phyloP scores from a whole-genome alignment of 2,113 vertebrate species.

The Nibea coibor region DNA sequence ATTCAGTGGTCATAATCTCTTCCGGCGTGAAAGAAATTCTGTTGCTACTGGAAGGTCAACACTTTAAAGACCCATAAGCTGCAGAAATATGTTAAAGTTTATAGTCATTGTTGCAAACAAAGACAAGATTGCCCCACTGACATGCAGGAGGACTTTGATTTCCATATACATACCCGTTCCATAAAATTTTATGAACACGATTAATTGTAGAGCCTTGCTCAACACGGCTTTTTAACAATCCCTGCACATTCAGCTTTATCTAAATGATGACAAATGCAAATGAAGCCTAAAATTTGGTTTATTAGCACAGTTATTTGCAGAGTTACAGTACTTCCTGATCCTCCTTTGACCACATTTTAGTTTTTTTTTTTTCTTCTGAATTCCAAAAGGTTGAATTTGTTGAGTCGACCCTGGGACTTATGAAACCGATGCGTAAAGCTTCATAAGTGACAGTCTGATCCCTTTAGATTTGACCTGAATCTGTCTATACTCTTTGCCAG shows the following conservation, averaged over 20 bases:
- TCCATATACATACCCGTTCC: background rate
- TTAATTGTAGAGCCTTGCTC: too few relatives aligned
- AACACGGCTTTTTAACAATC: background rate
- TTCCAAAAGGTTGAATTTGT: background rate
- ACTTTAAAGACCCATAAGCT: background rate
- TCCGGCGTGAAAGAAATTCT: background rate
- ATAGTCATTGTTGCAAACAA: background rate
- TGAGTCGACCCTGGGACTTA: background rate
- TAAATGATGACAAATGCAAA: background rate
- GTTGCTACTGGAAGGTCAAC: background rate
- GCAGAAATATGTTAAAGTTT: too few relatives aligned
- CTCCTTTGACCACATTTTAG: background rate
- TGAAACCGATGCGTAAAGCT: background rate
- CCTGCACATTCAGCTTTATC: background rate
- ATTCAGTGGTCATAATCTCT: background rate
- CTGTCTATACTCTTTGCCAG: background rate
- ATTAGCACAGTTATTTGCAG: background rate
- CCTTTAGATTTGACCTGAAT: conserved; percentile 15
- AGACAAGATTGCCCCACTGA: background rate
- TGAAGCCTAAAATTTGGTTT: too few relatives aligned
- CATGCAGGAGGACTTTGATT: background rate
- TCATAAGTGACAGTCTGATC: background rate
- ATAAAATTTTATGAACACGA: too few relatives aligned
- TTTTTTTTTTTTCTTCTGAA: background rate
- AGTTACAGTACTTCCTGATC: background rate